A percentile compares a stretch with the other conserved stretches of the same genome.
Evolutionary conservation across 2,888 invertebrate species (phyloP).

Genomic region (Drosophila greeni): DNA sequence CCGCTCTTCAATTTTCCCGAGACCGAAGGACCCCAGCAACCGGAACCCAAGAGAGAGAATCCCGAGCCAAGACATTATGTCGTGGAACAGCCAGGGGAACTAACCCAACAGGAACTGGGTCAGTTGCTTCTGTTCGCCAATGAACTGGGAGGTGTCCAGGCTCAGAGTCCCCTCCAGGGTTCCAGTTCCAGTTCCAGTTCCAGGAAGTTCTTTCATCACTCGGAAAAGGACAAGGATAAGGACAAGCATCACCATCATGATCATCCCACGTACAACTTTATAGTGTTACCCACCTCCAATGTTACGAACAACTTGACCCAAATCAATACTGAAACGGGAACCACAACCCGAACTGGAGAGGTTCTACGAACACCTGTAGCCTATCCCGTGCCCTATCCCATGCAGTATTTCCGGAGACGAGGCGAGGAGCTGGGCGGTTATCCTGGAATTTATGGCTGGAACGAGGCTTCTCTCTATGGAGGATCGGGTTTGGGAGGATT

Average conservation of each 20-base stretch:
- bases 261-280: rapidly evolving
- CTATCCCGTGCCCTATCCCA: constrained; percentile 1
- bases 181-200: too few relatives aligned
- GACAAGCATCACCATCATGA: background rate
- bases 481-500: constrained; percentile 1
- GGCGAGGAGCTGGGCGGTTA: constrained; percentile 29
- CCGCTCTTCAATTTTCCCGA: constrained; percentile 15
- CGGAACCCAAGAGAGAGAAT: constrained; percentile 36
- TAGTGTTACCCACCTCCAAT: background rate
- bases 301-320: constrained; percentile 2
- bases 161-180: background rate
- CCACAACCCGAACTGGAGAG: constrained; percentile 8
- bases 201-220: background rate
- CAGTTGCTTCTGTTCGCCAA: background rate
- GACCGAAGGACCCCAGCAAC: constrained; percentile 31
- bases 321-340: background rate
- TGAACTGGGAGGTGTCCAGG: background rate
- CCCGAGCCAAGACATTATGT: constrained; percentile 23
- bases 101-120: background rate
- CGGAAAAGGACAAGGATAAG: background rate
- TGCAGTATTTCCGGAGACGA: constrained; percentile 44
- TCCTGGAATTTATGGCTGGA: constrained; percentile 33
- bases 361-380: constrained; percentile 9
- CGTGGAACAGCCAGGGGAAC: constrained; percentile 2
- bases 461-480: constrained; percentile 25